phyloP scores from a whole-genome alignment of 2,888 invertebrate genomes.

The Anorthoa munda region DNA sequence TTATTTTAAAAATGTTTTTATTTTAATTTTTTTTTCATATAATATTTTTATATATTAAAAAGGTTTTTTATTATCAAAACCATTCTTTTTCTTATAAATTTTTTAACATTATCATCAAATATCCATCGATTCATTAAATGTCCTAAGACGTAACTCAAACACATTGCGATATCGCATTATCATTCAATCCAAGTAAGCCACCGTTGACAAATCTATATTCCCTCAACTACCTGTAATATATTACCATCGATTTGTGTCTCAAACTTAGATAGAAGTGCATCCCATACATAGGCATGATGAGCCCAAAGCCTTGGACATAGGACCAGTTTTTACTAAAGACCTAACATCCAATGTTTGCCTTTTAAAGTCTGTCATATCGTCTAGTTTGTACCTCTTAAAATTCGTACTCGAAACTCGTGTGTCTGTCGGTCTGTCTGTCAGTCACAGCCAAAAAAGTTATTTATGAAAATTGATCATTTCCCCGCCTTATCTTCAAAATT shows the following conservation, averaged over 20 bases:
- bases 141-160: not conserved
- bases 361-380: constrained; percentile 27
- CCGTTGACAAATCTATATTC: constrained; percentile 44
- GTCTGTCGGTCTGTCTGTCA: too few species aligned
- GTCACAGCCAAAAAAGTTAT: too few species aligned
- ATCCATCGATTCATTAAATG: constrained; percentile 17
- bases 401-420: too few species aligned
- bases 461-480: too few species aligned
- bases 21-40: too few species aligned
- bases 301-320: constrained; percentile 3
- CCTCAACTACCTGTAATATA: constrained; percentile 30
- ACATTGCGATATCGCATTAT: constrained; percentile 43
- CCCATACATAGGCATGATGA: constrained; percentile 52
- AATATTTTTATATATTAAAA: too few species aligned
- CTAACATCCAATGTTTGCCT: constrained; percentile 17
- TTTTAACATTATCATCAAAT: constrained; percentile 5
- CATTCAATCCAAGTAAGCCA: constrained; percentile 30
- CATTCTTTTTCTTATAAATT: not conserved
- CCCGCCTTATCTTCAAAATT: too few species aligned
- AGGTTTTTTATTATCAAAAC: too few species aligned
- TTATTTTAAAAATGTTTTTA: too few species aligned
- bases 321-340: constrained; percentile 31
- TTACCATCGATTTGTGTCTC: constrained; percentile 7
- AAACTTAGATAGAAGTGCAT: constrained; percentile 8
- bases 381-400: constrained; percentile 16